Evolutionary conservation across 2,113 vertebrate genomes (phyloP), one percentile per base, ranked within the genome.

Genomic region (Marmota monax): DNA sequence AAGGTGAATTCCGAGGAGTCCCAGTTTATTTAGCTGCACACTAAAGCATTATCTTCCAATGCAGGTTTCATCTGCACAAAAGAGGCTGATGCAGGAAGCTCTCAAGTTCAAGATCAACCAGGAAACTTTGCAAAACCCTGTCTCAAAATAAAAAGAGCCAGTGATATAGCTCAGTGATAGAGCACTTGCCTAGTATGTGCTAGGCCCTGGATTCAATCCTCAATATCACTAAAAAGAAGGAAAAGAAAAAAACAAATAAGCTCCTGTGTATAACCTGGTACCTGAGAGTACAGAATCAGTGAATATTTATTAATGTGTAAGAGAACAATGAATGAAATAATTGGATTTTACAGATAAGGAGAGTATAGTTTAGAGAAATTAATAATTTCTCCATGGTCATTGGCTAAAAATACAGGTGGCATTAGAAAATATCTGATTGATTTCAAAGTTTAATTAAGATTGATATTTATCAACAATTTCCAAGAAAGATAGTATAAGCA

Each of bases 361-460:
- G 69, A 89, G 18, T 58, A 0, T 83, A 82, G 14, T 72, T 89
- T 79, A 34, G 9, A 84, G 51, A 96, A 89, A 34, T 69, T 86
- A 90, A 79, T 39, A 67, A 29, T 29, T 48, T 88, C 80, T 83
- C 14, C 69, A 88, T 25, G 9, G 51, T 74, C 39, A 82, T 70
- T 27, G 76, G 27, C 37, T 90, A 92, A 95, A 91, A 48, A 45
- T 63, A 37, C 10, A 76, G 27, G 13, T 39, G 6, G 22, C 85
- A 14, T 89, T 89, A 94, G 72, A 84, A 94, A 96, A 87, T 56
- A 93, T 22, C 17, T 94, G 34, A 88, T 42, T 76, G 29, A n/a
- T 6, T 63, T 12, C 23, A 88, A 17, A 93, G 11, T 83, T 92
- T 20, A 77, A 8, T 77, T 85, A 18, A 72, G 22, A 72, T 82